A percentile compares a stretch with the other conserved stretches of the same genome.
Conservation (phyloP, 1,140 invertebrate genomes). For the Hypothenemus hampei region DNA sequence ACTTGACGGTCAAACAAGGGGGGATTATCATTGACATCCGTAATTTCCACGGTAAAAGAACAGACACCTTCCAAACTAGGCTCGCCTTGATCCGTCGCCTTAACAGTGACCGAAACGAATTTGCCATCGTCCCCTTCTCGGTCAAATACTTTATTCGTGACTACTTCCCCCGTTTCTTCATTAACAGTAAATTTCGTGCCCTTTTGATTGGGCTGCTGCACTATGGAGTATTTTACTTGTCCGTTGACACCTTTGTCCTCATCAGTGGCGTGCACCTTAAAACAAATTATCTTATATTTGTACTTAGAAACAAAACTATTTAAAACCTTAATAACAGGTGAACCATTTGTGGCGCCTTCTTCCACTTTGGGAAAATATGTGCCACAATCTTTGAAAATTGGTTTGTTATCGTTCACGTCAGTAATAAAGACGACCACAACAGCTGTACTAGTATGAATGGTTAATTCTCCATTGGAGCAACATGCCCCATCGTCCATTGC, state of each 20-base stretch:
- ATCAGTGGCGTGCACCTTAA: conserved; percentile 70
- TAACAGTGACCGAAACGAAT: conserved; percentile 92
- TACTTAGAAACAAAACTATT: neutral
- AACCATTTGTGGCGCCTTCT: conserved; percentile 87
- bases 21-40: conserved; percentile 91
- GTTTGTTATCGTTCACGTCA: conserved; percentile 94
- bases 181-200: conserved; percentile 93
- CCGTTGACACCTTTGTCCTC: conserved; percentile 93
- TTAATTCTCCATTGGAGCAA: conserved; percentile 78
- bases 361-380: conserved; percentile 90
- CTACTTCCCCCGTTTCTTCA: conserved; percentile 90
- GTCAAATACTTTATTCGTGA: conserved; percentile 93
- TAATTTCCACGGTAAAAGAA: conserved; percentile 94
- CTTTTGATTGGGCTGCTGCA: conserved; percentile 94
- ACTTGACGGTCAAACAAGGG: conserved; percentile 92
- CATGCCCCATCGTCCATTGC: conserved; percentile 91
- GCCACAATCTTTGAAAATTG: conserved; percentile 87
- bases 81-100: conserved; percentile 94
- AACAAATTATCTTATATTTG: neutral
- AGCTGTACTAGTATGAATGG: conserved; percentile 88
- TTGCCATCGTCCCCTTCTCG: conserved; percentile 93
- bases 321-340: conserved; percentile 81
- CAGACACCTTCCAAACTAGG: conserved; percentile 91
- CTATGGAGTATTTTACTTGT: conserved; percentile 90
- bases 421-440: conserved; percentile 95